Percentiles rank a stretch among this genome's conserved stretches.
Evolutionary conservation across 2,797 vertebrate species (phyloP).

Genomic region (Clarias platycephalus): DNA sequence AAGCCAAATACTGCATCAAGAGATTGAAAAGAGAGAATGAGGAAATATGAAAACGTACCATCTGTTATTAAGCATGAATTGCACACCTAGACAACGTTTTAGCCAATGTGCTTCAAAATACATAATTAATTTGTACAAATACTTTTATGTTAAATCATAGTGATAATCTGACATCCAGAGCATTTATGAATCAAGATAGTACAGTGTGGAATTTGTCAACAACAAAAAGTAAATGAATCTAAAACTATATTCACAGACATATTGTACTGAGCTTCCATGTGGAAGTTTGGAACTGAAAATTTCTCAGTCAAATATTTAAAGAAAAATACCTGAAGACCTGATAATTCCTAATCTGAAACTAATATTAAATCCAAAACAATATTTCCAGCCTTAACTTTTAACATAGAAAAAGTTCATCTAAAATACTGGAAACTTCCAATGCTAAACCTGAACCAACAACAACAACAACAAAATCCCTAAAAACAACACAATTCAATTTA

Average conservation of each 20-base stretch:
- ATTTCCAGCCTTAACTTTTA: neutral
- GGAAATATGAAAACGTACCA: neutral
- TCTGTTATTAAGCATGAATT: neutral
- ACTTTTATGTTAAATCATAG: neutral
- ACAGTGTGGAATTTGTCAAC: neutral
- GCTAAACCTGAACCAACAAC: neutral
- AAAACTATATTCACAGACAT: neutral
- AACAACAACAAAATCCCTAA: neutral
- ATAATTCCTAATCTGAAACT: neutral
- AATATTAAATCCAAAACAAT: neutral
- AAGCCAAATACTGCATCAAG: constrained; percentile 5
- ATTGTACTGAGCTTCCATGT: neutral
- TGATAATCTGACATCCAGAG: neutral
- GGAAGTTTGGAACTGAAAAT: neutral
- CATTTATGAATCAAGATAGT: neutral
- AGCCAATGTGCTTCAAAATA: no score
- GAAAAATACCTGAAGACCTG: neutral
- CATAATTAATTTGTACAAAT: neutral
- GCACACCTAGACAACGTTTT: no score
- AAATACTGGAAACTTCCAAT: neutral
- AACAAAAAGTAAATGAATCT: neutral
- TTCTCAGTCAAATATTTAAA: no score
- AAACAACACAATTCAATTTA: neutral
- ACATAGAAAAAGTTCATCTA: neutral
- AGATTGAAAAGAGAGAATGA: neutral